These are phyloP conservation scores for Otocyon megalotis DNA, from an alignment of 2,113 vertebrate species.

Conservation along the genomic window DNA sequence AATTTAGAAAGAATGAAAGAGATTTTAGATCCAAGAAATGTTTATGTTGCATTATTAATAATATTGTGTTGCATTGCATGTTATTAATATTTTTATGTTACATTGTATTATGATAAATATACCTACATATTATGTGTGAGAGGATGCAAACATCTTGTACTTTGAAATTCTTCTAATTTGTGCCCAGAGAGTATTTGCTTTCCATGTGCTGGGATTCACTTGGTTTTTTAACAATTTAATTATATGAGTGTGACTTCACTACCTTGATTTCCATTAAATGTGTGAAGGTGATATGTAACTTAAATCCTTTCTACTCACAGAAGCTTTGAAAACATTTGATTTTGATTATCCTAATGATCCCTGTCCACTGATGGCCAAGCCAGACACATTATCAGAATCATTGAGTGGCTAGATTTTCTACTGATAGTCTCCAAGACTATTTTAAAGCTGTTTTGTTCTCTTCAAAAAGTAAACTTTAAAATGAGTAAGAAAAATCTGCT, in stretches of 20 bases:
- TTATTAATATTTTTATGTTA: constrained; percentile 24
- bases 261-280: not conserved
- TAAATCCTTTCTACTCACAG: not conserved
- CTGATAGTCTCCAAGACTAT: not conserved
- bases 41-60: constrained; percentile 55
- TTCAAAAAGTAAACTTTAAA: not conserved
- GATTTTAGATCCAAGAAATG: constrained; percentile 12
- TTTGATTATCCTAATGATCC: constrained; percentile 23
- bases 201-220: constrained; percentile 50
- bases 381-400: not conserved
- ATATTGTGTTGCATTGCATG: not conserved
- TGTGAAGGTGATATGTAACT: not conserved
- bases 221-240: not conserved
- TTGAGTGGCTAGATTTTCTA: not conserved
- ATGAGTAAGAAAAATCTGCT: not conserved
- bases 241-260: not conserved
- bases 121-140: not conserved
- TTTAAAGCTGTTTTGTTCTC: constrained; percentile 48
- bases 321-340: constrained; percentile 45
- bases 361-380: not conserved
- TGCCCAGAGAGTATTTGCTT: constrained; percentile 50
- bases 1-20: constrained; percentile 55
- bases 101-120: constrained; percentile 24
- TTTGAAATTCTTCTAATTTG: constrained; percentile 68
- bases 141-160: constrained; percentile 20